phyloP scores from a whole-genome alignment of 2,797 vertebrate genomes.

The Enteromius radiatus region DNA sequence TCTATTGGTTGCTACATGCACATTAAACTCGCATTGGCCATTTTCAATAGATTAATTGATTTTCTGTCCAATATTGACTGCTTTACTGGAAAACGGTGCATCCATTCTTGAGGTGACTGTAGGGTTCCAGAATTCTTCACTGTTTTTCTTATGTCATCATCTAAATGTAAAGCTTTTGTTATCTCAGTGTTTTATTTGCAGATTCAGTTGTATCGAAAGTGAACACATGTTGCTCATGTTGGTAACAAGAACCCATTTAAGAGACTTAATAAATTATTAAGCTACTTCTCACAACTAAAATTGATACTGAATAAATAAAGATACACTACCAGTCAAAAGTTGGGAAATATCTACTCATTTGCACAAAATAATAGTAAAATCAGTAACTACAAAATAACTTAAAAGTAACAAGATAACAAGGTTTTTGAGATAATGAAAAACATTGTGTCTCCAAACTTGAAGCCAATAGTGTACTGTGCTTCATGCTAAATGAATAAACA shows the following conservation, averaged over 20 bases:
- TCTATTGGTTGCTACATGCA: slow-evolving; percentile 48
- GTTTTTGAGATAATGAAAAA: background rate
- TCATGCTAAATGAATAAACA: slow-evolving; percentile 58
- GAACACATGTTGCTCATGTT: slow-evolving; percentile 44
- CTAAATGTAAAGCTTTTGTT: slow-evolving; percentile 41
- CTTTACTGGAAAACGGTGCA: slow-evolving; percentile 49
- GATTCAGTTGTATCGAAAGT: slow-evolving; percentile 27
- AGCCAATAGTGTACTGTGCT: background rate
- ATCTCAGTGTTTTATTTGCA: slow-evolving; percentile 5
- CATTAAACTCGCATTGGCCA: background rate
- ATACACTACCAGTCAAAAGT: background rate
- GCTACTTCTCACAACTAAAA: slow-evolving; percentile 63
- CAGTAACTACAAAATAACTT: background rate
- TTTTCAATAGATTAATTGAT: background rate
- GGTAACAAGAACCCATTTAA: slow-evolving; percentile 54
- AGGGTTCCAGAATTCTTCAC: slow-evolving; percentile 42
- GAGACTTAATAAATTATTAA: slow-evolving; percentile 49
- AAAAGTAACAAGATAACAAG: background rate
- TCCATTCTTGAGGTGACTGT: slow-evolving; percentile 41
- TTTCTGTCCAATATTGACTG: slow-evolving; percentile 46
- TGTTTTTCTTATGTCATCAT: slow-evolving; percentile 44
- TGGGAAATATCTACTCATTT: background rate
- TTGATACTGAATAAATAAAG: slow-evolving; percentile 56
- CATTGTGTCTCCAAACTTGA: background rate
- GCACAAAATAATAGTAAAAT: background rate